phyloP scores from a whole-genome alignment of 2,797 vertebrate species.

The Gallinago solitaria region DNA sequence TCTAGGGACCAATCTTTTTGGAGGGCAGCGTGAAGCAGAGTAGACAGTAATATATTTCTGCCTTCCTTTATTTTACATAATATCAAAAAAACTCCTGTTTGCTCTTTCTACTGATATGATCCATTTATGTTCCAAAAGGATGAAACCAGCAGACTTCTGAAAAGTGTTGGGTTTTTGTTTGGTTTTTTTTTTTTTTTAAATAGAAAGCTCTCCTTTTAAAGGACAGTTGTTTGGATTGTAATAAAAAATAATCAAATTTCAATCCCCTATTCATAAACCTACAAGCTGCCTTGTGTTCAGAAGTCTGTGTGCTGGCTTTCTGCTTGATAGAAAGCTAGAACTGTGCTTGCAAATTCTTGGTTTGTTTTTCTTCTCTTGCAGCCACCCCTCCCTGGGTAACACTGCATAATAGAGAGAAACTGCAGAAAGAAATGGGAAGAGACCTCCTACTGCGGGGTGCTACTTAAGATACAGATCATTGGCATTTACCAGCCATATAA shows the following conservation, averaged over 20 bases:
- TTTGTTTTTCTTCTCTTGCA: conserved; percentile 65
- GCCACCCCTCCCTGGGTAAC: background rate
- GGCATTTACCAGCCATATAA: conserved; percentile 58
- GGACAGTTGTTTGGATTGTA: conserved; percentile 49
- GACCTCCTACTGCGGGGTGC: conserved; percentile 29
- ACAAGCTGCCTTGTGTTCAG: conserved; percentile 41
- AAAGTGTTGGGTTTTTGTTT: too few species aligned
- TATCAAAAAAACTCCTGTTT: background rate
- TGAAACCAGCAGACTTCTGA: background rate
- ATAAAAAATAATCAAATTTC: conserved; percentile 63
- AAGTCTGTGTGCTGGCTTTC: conserved; percentile 11
- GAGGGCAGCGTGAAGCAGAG: background rate
- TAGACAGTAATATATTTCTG: background rate
- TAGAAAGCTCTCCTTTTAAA: background rate
- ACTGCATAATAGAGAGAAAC: conserved; percentile 56
- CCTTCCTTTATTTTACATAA: background rate
- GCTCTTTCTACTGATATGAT: background rate
- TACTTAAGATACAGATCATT: conserved; percentile 51
- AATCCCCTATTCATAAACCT: conserved; percentile 38
- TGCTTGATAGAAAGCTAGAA: conserved; percentile 48
- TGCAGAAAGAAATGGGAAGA: conserved; percentile 21
- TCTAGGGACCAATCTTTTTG: background rate
- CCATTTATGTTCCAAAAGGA: background rate
- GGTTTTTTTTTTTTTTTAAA: background rate
- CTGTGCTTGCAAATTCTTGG: conserved; percentile 52